A percentile compares a stretch with the other conserved stretches of the same genome.
phyloP scores from a whole-genome alignment of 1,140 invertebrate species.

The Acromyrmex echinatior region DNA sequence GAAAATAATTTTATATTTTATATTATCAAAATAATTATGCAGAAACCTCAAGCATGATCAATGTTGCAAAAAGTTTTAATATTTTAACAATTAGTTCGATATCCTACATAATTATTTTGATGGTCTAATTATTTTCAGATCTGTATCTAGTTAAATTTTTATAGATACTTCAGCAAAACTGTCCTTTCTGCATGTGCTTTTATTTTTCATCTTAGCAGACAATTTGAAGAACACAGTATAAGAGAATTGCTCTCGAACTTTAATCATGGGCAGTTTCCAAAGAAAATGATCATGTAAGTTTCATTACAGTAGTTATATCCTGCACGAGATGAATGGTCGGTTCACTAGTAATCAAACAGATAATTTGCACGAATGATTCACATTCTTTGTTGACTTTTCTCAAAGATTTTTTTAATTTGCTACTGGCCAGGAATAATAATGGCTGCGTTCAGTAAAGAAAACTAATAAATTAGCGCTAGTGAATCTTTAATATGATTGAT shows the following conservation, averaged over 20 bases:
- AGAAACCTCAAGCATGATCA: too few relatives aligned
- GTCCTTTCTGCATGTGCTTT: background rate
- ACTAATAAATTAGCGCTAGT: too few relatives aligned
- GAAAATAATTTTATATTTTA: too few relatives aligned
- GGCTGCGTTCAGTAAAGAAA: too few relatives aligned
- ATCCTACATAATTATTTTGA: too few relatives aligned
- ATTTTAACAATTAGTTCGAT: too few relatives aligned
- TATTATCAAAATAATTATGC: too few relatives aligned
- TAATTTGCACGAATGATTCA: background rate
- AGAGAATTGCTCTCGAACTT: background rate
- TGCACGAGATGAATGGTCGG: background rate
- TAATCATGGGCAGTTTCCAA: background rate
- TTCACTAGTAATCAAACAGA: background rate
- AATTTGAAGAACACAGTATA: background rate
- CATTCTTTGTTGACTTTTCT: background rate
- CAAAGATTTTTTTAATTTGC: background rate
- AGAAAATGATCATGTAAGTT: background rate
- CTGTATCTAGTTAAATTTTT: too few relatives aligned
- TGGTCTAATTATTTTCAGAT: too few relatives aligned
- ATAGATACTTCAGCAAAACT: too few relatives aligned
- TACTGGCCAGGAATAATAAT: background rate
- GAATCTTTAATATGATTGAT: too few relatives aligned
- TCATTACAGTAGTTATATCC: conserved; percentile 12
- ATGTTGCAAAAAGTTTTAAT: too few relatives aligned
- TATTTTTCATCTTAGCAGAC: background rate